Evolutionary conservation across 2,113 vertebrate species (phyloP), one percentile per base, ranked within the genome.

Genomic region (Pteropus alecto): DNA sequence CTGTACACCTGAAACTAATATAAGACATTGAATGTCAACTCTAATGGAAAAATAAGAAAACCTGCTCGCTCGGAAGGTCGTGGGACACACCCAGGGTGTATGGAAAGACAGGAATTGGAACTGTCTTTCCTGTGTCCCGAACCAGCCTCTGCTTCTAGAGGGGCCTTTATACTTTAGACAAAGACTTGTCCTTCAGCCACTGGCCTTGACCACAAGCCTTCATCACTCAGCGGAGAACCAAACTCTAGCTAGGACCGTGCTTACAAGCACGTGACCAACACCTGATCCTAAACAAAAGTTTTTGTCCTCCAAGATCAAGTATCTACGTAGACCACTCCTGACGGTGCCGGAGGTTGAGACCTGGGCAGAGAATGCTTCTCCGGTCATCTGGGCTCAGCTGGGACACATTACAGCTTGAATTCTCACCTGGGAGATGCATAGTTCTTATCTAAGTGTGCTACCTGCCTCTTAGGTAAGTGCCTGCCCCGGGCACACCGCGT

Each of bases 361-460:
- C 54, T 12, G 33, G 46, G 87, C 48, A 14, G 16, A 76, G 71
- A 22, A 14, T 0, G 0, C 71, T 19, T 15, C 56, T 28, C 68
- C 1, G 51, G 35, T 7, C 41, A 7, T 4, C 41, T 18, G 70
- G 54, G 65, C 48, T 71, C 76, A 60, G 86, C 38, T 43, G 63
- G 70, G 76, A 4, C 16, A 1, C 18, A 8, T 21, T 21, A 16
- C 15, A 26, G 74, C 56, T 7, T 41, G 18, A 0, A 0, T 1
- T 38, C 51, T 41, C 14, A 10, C 5, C 76, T 6, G 24, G 0
- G 14, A 28, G 41, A 41, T 0, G 1, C 22, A 4, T 21, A 2
- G 12, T 6, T 18, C 65, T 30, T 2, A 28, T 2, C 11, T 16
- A 1, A 16, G 18, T 0, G 1, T 1, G 8, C n/a, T 0, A 0